phyloP scores from a whole-genome alignment of 2,888 invertebrate species.

The Hypsopygia costalis region DNA sequence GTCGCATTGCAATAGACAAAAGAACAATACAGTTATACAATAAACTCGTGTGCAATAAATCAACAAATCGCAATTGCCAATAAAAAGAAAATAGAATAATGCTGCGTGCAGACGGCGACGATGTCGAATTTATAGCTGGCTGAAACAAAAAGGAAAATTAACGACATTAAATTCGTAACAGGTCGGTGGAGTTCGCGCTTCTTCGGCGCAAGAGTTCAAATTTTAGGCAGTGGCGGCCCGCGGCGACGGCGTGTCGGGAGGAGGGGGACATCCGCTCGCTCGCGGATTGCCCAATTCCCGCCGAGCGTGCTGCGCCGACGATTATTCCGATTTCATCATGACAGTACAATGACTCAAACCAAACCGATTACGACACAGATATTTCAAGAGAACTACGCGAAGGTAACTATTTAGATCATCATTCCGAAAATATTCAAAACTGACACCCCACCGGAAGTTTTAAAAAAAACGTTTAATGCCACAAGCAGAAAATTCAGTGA shows the following conservation, averaged over 20 bases:
- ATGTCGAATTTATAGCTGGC: conserved; percentile 22
- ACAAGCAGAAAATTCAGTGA: conserved; percentile 73
- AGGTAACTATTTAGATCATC: conserved; percentile 19
- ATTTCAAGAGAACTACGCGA: conserved; percentile 33
- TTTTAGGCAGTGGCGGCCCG: conserved; percentile 38
- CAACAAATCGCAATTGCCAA: conserved; percentile 36
- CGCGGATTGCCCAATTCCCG: conserved; percentile 71
- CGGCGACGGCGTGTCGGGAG: conserved; percentile 21
- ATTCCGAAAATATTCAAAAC: conserved; percentile 12
- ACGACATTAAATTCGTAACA: conserved; percentile 39
- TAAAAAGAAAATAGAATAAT: conserved; percentile 20
- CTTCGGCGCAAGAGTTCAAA: conserved; percentile 49
- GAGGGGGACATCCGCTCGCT: conserved; percentile 49
- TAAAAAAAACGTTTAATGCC: conserved; percentile 37
- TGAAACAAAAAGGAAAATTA: conserved; percentile 49
- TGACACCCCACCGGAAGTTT: conserved; percentile 1
- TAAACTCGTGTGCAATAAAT: conserved; percentile 9
- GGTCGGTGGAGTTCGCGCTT: conserved; percentile 45
- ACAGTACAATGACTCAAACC: conserved; percentile 55
- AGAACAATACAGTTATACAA: too few relatives aligned
- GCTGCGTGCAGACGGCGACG: conserved; percentile 11
- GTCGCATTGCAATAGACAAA: conserved; percentile 21
- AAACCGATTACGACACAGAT: conserved; percentile 52
- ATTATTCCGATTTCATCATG: conserved; percentile 64
- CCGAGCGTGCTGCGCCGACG: conserved; percentile 44